Conservation (phyloP, 2,113 vertebrate species). For the Eulemur rufifrons region DNA sequence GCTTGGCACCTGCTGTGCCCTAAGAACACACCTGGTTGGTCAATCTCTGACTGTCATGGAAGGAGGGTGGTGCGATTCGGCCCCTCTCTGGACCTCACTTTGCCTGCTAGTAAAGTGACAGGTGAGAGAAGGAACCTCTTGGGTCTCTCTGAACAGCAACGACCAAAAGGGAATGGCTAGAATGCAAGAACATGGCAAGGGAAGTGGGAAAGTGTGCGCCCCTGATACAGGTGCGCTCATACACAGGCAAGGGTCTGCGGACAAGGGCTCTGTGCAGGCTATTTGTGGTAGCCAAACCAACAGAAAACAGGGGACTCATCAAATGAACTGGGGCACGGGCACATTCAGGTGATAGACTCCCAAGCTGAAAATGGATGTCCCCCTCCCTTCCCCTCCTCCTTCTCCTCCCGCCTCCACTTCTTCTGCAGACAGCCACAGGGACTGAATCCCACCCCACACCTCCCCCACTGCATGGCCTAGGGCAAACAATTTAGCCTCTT, state of each 20-base stretch:
- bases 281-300: too few species aligned
- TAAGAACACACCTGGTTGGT: not conserved
- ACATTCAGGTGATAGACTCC: accelerated
- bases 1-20: accelerated
- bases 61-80: not conserved
- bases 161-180: not conserved
- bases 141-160: not conserved
- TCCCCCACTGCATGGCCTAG: not conserved
- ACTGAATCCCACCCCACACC: not conserved
- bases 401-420: not conserved
- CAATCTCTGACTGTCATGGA: accelerated
- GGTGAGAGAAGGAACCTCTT: not conserved
- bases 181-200: not conserved
- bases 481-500: not conserved
- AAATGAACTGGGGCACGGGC: not conserved
- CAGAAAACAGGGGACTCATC: not conserved
- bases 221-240: not conserved
- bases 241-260: accelerated
- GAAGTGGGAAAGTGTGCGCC: accelerated
- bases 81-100: not conserved
- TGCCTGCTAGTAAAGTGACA: not conserved
- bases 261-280: not conserved
- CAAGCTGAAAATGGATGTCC: too few species aligned
- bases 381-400: too few species aligned
- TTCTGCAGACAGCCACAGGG: not conserved